Conservation (phyloP, 2,888 invertebrate genomes). For the Polymixis flavicincta region DNA sequence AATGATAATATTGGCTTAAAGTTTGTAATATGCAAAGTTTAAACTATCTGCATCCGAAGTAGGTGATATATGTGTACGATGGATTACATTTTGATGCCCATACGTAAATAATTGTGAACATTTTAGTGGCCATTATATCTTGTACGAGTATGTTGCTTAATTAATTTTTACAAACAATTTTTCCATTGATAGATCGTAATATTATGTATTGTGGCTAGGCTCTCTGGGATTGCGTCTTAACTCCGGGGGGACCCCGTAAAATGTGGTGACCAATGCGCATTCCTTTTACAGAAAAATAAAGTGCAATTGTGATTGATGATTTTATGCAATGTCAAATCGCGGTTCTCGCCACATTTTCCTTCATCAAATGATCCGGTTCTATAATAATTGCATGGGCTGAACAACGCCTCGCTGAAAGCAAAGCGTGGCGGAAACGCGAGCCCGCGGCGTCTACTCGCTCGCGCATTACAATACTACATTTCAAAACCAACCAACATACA, state of each 20-base stretch:
- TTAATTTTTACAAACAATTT: no score
- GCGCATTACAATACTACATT: conserved; percentile 34
- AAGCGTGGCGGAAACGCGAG: no score
- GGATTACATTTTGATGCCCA: background rate
- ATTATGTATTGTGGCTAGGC: no score
- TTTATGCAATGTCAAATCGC: no score
- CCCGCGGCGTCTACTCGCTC: conserved; percentile 7
- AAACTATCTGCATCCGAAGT: background rate
- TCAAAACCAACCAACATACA: conserved; percentile 25
- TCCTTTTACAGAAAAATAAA: background rate
- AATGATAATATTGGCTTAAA: background rate
- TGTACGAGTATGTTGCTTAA: no score
- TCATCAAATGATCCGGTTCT: background rate
- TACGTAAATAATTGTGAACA: no score
- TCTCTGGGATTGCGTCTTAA: no score
- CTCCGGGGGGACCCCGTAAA: no score
- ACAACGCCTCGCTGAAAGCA: background rate
- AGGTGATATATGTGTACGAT: background rate
- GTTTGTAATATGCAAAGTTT: background rate
- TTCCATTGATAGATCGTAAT: no score
- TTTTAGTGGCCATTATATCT: no score
- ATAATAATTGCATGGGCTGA: background rate
- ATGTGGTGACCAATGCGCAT: background rate
- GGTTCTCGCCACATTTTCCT: background rate
- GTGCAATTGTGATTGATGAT: background rate